phyloP scores from a whole-genome alignment of 2,113 vertebrate species.

The Tenebrosternarchus preto region DNA sequence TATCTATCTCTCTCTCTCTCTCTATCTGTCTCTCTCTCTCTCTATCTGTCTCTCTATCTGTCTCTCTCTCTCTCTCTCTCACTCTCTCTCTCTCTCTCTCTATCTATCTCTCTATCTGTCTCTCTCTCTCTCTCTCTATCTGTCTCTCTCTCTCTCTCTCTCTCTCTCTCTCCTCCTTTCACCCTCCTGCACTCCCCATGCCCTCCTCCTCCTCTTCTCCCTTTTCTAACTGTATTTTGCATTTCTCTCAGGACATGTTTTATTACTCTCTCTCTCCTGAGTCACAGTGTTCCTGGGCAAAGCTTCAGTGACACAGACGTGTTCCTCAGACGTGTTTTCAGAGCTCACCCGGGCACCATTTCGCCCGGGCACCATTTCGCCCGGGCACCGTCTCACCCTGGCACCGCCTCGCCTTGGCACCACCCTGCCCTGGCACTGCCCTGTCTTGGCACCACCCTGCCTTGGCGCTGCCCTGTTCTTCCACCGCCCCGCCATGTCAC shows the following conservation, averaged over 20 bases:
- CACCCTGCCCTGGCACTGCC: too few relatives aligned
- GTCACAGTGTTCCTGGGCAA: background rate
- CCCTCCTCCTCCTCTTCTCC: background rate
- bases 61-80: background rate
- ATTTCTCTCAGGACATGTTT: background rate
- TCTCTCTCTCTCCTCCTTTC: background rate
- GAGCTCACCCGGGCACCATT: too few relatives aligned
- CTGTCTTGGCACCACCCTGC: too few relatives aligned
- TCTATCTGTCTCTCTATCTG: background rate
- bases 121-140: conserved; percentile 4
- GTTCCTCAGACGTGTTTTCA: background rate
- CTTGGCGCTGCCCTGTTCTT: too few relatives aligned
- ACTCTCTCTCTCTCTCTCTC: background rate
- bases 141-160: background rate
- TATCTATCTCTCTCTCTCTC: background rate
- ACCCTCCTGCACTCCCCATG: background rate
- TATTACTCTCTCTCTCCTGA: background rate
- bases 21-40: background rate
- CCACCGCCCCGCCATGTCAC: too few relatives aligned
- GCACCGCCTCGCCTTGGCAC: too few relatives aligned
- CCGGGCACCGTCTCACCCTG: too few relatives aligned
- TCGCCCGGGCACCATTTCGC: too few relatives aligned
- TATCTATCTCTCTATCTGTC: too few relatives aligned
- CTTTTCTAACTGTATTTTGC: too few relatives aligned
- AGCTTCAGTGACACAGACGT: background rate